A percentile compares a stretch with the other conserved stretches of the same genome.
These are phyloP conservation scores for Clarias pachynema DNA, from an alignment of 2,797 vertebrate genomes.

Conservation along the genomic window DNA sequence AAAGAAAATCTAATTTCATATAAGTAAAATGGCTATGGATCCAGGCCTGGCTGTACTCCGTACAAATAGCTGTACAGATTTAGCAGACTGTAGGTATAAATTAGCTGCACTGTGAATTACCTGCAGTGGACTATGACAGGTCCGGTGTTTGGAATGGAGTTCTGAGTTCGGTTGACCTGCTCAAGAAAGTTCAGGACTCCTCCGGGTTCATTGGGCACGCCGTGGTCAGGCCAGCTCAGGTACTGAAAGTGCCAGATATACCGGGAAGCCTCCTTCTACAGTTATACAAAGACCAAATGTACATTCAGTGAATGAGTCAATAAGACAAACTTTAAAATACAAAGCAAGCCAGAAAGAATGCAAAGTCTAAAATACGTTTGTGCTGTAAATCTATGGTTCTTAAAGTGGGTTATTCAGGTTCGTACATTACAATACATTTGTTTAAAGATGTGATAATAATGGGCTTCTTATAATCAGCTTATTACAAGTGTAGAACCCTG, in stretches of 20 bases:
- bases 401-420: background rate
- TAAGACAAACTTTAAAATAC: too few species aligned
- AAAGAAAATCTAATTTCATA: too few species aligned
- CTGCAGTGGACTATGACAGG: constrained; percentile 91
- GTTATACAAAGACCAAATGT: constrained; percentile 2
- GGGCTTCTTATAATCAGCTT: too few species aligned
- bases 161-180: constrained; percentile 83
- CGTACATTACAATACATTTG: too few species aligned
- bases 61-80: background rate
- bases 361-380: background rate
- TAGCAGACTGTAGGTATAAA: background rate
- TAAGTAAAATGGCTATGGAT: too few species aligned
- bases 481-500: background rate
- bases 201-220: constrained; percentile 85
- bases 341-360: background rate
- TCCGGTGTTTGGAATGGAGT: constrained; percentile 76
- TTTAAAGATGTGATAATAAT: background rate
- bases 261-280: constrained; percentile 76
- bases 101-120: constrained; percentile 63
- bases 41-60: too few species aligned
- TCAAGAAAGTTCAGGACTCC: constrained; percentile 86
- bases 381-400: background rate
- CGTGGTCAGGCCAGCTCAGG: constrained; percentile 89
- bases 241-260: constrained; percentile 89
- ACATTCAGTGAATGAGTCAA: background rate